phyloP scores from a whole-genome alignment of 2,797 vertebrate species.

The Emydoidea blandingii region DNA sequence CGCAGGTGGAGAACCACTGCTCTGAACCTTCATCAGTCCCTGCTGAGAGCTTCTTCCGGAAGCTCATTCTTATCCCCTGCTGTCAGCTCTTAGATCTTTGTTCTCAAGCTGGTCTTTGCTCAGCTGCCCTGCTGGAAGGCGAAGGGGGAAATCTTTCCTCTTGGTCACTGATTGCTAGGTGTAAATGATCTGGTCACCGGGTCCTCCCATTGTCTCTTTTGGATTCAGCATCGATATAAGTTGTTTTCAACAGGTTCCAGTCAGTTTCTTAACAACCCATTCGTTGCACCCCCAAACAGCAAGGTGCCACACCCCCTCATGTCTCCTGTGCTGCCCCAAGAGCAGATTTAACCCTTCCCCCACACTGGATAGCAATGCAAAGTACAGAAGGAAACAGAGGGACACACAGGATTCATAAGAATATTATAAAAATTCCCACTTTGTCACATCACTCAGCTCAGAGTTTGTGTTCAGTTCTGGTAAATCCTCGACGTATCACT shows the following conservation, averaged over 20 bases:
- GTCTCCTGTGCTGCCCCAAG: background rate
- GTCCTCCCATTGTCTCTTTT: background rate
- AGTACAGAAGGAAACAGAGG: background rate
- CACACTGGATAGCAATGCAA: background rate
- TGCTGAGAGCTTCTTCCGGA: background rate
- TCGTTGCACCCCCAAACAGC: background rate
- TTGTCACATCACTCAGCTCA: background rate
- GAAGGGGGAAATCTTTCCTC: background rate
- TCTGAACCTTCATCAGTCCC: background rate
- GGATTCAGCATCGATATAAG: background rate
- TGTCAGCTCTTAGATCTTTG: background rate
- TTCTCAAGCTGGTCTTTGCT: background rate
- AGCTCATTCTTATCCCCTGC: background rate
- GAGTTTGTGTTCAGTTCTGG: background rate
- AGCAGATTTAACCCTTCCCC: background rate
- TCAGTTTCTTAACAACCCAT: too few species aligned
- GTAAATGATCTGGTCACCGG: background rate
- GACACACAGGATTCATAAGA: background rate
- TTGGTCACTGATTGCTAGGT: background rate
- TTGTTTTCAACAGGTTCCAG: background rate
- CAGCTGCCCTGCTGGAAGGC: background rate
- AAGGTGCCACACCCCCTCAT: background rate
- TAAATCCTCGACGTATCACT: too few species aligned
- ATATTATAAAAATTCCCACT: background rate
- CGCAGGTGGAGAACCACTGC: too few species aligned